Evolutionary conservation across 2,797 vertebrate species (phyloP).

Genomic region (Taenioides sp.): DNA sequence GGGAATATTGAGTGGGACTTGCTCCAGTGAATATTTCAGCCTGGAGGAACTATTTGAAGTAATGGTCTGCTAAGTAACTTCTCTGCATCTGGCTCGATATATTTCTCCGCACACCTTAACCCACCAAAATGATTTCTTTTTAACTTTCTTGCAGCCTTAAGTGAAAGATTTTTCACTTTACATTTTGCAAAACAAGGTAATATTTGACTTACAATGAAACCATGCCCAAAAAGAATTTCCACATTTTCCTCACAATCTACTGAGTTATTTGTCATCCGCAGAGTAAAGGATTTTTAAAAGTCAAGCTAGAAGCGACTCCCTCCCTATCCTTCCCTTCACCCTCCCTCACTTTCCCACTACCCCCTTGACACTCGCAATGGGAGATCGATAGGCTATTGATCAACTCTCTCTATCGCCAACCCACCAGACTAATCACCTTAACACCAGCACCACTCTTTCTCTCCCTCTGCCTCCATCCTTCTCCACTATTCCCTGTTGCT

Average conservation of each 20-base stretch:
- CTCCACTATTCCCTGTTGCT: slow-evolving; percentile 54
- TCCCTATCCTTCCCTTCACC: slow-evolving; percentile 69
- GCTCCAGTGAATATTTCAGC: slow-evolving; percentile 71
- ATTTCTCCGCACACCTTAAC: slow-evolving; percentile 64
- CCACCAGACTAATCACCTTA: slow-evolving; percentile 88
- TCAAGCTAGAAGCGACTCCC: slow-evolving; percentile 79
- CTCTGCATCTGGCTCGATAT: slow-evolving; percentile 73
- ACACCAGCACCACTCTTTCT: slow-evolving; percentile 78
- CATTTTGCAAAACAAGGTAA: slow-evolving; percentile 42
- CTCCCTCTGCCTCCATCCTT: slow-evolving; percentile 39
- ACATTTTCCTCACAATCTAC: slow-evolving; percentile 75
- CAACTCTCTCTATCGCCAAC: slow-evolving; percentile 87
- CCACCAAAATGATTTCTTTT: slow-evolving; percentile 69
- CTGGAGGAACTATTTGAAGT: slow-evolving; percentile 74
- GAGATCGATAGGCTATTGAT: slow-evolving; percentile 84
- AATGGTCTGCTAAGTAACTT: slow-evolving; percentile 76
- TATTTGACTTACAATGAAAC: slow-evolving; percentile 30
- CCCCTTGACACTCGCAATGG: slow-evolving; percentile 80
- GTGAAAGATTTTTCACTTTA: slow-evolving; percentile 40
- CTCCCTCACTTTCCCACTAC: slow-evolving; percentile 76
- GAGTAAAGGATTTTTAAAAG: slow-evolving; percentile 88
- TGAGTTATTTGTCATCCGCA: slow-evolving; percentile 85
- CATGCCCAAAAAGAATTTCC: slow-evolving; percentile 35
- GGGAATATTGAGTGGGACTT: slow-evolving; percentile 57
- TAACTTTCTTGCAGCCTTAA: slow-evolving; percentile 29